Base-by-base conservation (phyloP, 1,140 invertebrate species). In the Archegozetes longisetosus region DNA sequence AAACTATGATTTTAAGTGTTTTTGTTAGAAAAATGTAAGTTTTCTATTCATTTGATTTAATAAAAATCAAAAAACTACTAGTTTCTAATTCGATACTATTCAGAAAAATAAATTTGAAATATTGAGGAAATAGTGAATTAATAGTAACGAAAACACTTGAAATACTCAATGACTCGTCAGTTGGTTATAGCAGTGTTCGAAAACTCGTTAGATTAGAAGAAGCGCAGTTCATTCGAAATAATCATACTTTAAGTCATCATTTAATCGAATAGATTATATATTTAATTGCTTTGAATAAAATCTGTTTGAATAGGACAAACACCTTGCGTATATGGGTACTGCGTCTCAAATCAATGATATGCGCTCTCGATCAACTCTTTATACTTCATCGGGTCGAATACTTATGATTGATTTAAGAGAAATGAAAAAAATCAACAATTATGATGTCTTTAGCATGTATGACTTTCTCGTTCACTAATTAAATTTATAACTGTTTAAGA, bases 101-200 rank as follows among this genome's bases (percentile, higher is more conserved):
- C 76, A 97, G 92, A 69, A 96, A 98, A 71, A 98, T 92, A 58
- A 98, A 98, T 78, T 77, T 98, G 63, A 98, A 98, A 72, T 98
- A 89, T 73, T 98, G 93, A 93, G 88, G 91, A 23, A 79, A 84
- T 53, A 93, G 90, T 69, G 93, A 98, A 71, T 84, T 84, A 70
- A 92, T 98, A 54, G 91, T 96, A 63, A 84, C 83, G 47, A 88
- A 89, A 70, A 96, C 93, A 1, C 76, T 98, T 25, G 83, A 88
- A 66, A 76, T 98, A 56, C 75, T 98, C 2, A 95, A 86, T 72
- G 95, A 98, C 73, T 78, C 98, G 46, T 95, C 92, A 49, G 85
- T 94, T 20, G 93, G 94, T 17, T 98, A 95, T 74, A 91, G 88
- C 66, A 95, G 90, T 71, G 91, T 98, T 17, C 76, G 93, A 46